Evolutionary conservation across 2,113 vertebrate species (phyloP).

Genomic region (Heptranchias perlo): DNA sequence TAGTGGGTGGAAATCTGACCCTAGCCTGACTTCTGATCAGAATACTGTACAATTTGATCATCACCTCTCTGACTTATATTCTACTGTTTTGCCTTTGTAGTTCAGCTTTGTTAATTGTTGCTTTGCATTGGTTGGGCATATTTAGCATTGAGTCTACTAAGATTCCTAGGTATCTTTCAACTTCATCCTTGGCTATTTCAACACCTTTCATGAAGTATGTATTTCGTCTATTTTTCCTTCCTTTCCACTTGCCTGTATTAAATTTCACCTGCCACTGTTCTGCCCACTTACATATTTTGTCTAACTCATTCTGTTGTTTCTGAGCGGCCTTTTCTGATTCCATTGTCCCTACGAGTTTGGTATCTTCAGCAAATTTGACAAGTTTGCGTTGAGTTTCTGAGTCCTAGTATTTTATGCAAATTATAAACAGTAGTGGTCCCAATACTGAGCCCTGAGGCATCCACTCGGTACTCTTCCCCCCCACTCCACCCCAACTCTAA

Average conservation of each 20-base stretch:
- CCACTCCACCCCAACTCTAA: too few species aligned
- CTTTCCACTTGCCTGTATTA: not conserved
- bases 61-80: not conserved
- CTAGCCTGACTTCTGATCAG: not conserved
- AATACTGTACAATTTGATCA: not conserved
- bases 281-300: too few species aligned
- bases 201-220: not conserved
- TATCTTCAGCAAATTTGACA: too few species aligned
- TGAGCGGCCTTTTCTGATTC: too few species aligned
- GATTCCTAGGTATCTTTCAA: not conserved
- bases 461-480: too few species aligned
- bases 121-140: not conserved
- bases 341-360: too few species aligned
- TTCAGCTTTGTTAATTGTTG: not conserved
- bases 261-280: too few species aligned
- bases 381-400: too few species aligned
- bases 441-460: too few species aligned
- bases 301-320: too few species aligned
- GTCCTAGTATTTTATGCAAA: too few species aligned
- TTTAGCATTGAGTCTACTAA: not conserved
- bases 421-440: too few species aligned
- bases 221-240: not conserved
- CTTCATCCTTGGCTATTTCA: not conserved
- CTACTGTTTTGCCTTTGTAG: not conserved
- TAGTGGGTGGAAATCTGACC: not conserved